phyloP scores from a whole-genome alignment of 2,113 vertebrate genomes.

The Grammomys surdaster region DNA sequence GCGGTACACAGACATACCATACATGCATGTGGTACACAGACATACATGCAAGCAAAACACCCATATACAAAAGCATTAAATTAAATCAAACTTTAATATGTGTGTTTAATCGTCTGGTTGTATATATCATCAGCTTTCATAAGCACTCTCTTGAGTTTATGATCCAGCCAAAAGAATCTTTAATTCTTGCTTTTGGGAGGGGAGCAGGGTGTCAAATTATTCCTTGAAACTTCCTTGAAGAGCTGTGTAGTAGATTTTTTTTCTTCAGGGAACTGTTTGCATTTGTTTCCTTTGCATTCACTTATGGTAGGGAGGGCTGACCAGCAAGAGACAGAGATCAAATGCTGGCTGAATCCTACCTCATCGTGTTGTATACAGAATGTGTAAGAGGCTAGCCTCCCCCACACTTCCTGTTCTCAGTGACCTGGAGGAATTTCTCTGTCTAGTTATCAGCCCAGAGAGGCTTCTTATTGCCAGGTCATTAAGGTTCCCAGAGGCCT shows the following conservation, averaged over 20 bases:
- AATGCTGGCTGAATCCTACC: background rate
- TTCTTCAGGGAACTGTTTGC: conserved; percentile 5
- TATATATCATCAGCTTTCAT: background rate
- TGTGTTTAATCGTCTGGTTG: background rate
- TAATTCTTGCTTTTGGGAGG: conserved; percentile 24
- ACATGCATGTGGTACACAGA: background rate
- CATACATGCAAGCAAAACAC: background rate
- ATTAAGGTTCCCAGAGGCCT: conserved; percentile 66
- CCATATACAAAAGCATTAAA: background rate
- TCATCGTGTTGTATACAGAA: background rate
- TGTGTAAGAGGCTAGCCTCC: background rate
- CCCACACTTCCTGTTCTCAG: background rate
- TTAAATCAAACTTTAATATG: background rate
- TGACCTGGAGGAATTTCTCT: conserved; percentile 45
- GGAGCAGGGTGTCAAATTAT: conserved; percentile 33
- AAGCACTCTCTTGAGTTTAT: conserved; percentile 43
- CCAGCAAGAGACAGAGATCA: background rate
- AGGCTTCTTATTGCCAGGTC: conserved; percentile 63
- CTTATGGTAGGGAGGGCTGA: background rate
- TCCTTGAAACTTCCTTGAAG: conserved; percentile 30
- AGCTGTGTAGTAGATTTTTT: background rate
- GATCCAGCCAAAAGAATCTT: conserved; percentile 16
- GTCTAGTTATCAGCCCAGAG: conserved; percentile 50
- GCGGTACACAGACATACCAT: background rate
- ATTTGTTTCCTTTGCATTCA: conserved; percentile 53